These are phyloP conservation scores for Urechis unicinctus DNA, from an alignment of 2,888 invertebrate genomes.

Conservation along the genomic window DNA sequence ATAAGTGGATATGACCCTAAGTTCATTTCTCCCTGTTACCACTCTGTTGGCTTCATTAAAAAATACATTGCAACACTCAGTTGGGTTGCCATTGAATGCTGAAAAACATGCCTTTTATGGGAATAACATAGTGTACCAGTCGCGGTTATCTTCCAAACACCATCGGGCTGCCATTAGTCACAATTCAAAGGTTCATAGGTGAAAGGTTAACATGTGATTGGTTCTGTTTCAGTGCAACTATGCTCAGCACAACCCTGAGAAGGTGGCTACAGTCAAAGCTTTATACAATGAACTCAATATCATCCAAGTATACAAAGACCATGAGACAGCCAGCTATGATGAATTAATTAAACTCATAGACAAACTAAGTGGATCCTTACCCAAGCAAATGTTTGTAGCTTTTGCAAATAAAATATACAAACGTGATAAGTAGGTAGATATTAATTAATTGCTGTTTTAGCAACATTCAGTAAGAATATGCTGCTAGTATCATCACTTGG, in stretches of 20 bases:
- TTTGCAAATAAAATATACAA: slow-evolving; percentile 48
- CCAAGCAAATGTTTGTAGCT: slow-evolving; percentile 33
- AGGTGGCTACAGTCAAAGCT: slow-evolving; percentile 38
- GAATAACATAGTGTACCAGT: too few species aligned
- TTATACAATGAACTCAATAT: slow-evolving; percentile 39
- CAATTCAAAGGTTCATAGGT: neutral
- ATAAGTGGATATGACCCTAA: too few species aligned
- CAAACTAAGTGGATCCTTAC: slow-evolving; percentile 18
- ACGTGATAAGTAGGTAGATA: slow-evolving; percentile 32
- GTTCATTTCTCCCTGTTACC: too few species aligned
- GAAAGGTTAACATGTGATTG: neutral
- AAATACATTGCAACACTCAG: too few species aligned
- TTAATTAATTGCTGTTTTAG: neutral
- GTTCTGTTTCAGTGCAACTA: slow-evolving; percentile 35
- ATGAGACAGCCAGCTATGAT: slow-evolving; percentile 41
- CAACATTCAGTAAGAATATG: too few species aligned
- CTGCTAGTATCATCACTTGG: too few species aligned
- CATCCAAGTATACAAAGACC: slow-evolving; percentile 32
- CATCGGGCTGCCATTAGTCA: too few species aligned
- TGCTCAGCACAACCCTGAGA: slow-evolving; percentile 31
- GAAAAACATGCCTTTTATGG: too few species aligned
- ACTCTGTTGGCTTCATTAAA: too few species aligned
- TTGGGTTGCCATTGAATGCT: too few species aligned
- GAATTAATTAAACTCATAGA: slow-evolving; percentile 36
- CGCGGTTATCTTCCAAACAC: too few species aligned